Base-by-base conservation (phyloP, 2,797 vertebrate genomes). In the Staurois parvus region DNA sequence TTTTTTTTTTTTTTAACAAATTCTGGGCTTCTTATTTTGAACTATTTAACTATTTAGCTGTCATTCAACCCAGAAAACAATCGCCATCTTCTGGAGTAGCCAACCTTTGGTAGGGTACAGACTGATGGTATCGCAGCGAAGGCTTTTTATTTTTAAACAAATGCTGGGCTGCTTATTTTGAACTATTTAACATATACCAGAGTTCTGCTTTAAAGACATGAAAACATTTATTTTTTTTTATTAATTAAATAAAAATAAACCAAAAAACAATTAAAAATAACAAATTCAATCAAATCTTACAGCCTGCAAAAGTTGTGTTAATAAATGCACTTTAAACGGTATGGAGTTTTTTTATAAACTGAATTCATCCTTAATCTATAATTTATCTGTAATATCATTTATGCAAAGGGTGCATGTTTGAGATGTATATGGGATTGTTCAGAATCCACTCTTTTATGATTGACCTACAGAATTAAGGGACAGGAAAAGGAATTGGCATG, bases 401-500 rank as follows among this genome's bases (percentile, higher is more conserved):
- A 81, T 69, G 76, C 77, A 81, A 4, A 15, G n/a, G 34, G 24
- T 75, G 77, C 48, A 68, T 69, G 26, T 42, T 56, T n/a, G 17
- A 72, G 28, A 80, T 85, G 30, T 69, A 59, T 68, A 78, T 79
- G n/a, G 83, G 78, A 68, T 80, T 85, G 66, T 85, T 75, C 76
- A 62, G 34, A 78, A 40, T 59, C 40, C 83, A 72, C 28, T 84
- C 28, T 48, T 78, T 42, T 72, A 68, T 79, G 76, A 79, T 56
- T 84, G 85, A 84, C 85, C 79, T 78, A 69, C 81, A 84, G 81
- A 83, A 73, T 72, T 73, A 77, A 72, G 40, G 74, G 56, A 73
- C 48, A 66, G 67, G 72, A 56, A 59, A 80, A n/a, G 40, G 68
- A 86, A 83, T 87, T 62, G 79, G 85, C 85, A 87, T 79, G 76